phyloP scores from a whole-genome alignment of 2,113 vertebrate genomes.

The Hypomesus transpacificus region DNA sequence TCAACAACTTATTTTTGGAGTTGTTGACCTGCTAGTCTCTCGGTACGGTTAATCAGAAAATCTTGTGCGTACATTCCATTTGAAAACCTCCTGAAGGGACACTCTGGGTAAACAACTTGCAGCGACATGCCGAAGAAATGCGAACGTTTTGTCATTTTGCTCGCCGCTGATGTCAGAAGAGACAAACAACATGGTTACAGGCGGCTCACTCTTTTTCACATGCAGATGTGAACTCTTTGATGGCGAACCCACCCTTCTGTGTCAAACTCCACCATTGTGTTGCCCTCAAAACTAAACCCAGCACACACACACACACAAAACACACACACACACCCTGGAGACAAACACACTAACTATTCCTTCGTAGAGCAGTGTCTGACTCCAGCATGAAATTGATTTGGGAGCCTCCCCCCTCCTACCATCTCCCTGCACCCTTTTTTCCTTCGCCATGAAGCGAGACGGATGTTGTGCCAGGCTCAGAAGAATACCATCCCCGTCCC shows the following conservation, averaged over 20 bases:
- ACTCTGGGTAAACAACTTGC: constrained; percentile 40
- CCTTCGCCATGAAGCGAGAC: constrained; percentile 61
- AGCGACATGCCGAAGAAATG: constrained; percentile 22
- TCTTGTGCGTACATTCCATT: too few relatives aligned
- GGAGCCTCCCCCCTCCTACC: constrained; percentile 51
- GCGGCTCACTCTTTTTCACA: constrained; percentile 45
- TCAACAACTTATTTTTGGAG: neutral
- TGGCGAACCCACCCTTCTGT: constrained; percentile 50
- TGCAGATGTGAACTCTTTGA: constrained; percentile 56
- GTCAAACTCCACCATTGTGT: constrained; percentile 41
- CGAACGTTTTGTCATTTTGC: constrained; percentile 23
- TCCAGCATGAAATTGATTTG: constrained; percentile 72
- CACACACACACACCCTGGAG: constrained; percentile 24
- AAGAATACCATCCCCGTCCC: constrained; percentile 33
- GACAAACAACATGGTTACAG: constrained; percentile 39
- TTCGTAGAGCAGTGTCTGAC: constrained; percentile 61
- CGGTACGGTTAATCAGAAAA: too few relatives aligned
- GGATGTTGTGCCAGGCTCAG: constrained; percentile 59
- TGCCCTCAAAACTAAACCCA: constrained; percentile 28
- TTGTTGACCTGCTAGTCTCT: neutral
- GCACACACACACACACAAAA: constrained; percentile 17
- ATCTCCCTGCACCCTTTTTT: constrained; percentile 55
- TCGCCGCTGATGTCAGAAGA: constrained; percentile 40
- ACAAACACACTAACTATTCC: constrained; percentile 47
- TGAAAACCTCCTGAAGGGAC: constrained; percentile 15